Percentiles rank a stretch among this genome's conserved stretches.
Evolutionary conservation across 2,797 vertebrate genomes (phyloP).

Genomic region (Gallinago stenura): DNA sequence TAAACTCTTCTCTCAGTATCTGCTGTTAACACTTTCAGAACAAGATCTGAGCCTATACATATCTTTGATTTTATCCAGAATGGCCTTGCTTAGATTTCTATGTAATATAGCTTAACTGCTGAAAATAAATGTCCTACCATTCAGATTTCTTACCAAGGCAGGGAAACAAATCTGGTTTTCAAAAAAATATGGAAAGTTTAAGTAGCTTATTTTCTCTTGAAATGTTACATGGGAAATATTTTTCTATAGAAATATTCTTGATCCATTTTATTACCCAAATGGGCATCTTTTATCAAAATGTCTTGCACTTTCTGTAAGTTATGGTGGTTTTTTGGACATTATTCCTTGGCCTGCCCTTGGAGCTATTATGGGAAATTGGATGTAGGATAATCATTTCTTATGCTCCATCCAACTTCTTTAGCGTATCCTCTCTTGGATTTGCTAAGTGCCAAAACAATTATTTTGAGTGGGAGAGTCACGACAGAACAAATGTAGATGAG

Average conservation of each 20-base stretch:
- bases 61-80: background rate
- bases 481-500: background rate
- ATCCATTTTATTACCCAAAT: background rate
- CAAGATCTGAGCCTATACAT: background rate
- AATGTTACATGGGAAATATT: background rate
- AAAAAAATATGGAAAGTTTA: background rate
- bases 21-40: background rate
- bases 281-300: background rate
- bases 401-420: constrained; percentile 13
- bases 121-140: background rate
- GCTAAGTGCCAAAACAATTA: constrained; percentile 34
- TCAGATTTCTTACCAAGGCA: background rate
- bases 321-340: background rate
- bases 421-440: background rate
- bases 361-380: constrained; percentile 5
- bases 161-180: background rate
- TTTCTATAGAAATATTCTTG: background rate
- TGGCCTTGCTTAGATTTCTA: background rate
- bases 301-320: background rate
- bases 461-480: background rate
- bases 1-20: background rate
- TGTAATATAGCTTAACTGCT: background rate
- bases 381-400: background rate
- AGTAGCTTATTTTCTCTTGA: background rate
- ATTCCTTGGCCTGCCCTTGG: background rate